A percentile compares a stretch with the other conserved stretches of the same genome.
Evolutionary conservation across 2,888 invertebrate genomes (phyloP).

Genomic region (Lycophotia porphyrea): DNA sequence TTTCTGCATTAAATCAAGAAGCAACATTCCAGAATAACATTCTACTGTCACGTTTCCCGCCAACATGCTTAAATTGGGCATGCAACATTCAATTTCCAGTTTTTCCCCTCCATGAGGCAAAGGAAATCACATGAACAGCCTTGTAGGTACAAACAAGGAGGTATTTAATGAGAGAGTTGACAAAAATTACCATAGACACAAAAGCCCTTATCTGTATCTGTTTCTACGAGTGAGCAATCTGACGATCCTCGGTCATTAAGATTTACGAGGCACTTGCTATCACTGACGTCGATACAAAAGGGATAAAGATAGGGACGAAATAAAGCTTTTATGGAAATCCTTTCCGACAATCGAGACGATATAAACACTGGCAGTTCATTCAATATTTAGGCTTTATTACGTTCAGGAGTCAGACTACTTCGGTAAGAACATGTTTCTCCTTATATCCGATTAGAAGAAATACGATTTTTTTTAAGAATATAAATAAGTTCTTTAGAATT

Average conservation of each 20-base stretch:
- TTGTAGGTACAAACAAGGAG: constrained; percentile 34
- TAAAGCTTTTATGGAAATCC: constrained; percentile 74
- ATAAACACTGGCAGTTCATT: constrained; percentile 62
- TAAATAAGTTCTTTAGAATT: no score
- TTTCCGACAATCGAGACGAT: constrained; percentile 67
- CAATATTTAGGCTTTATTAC: constrained; percentile 58
- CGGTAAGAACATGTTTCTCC: not conserved
- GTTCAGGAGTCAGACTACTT: constrained; percentile 22
- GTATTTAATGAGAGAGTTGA: constrained; percentile 47
- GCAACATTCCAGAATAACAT: constrained; percentile 45
- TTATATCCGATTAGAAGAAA: not conserved
- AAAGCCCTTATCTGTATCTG: constrained; percentile 65
- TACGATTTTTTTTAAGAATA: no score
- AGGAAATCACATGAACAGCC: constrained; percentile 43
- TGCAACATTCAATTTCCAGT: constrained; percentile 44
- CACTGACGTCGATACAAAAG: constrained; percentile 73
- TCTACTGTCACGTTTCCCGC: constrained; percentile 3
- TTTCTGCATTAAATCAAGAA: constrained; percentile 53
- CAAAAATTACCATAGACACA: constrained; percentile 60
- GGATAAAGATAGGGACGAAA: constrained; percentile 70
- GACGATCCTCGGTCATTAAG: constrained; percentile 73
- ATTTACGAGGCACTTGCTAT: constrained; percentile 79
- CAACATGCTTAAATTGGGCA: constrained; percentile 38
- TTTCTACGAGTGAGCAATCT: constrained; percentile 65
- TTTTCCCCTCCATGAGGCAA: constrained; percentile 29